Percentiles rank a stretch among this genome's conserved stretches.
Conservation (phyloP, 2,113 vertebrate species). For the Diadophis punctatus region DNA sequence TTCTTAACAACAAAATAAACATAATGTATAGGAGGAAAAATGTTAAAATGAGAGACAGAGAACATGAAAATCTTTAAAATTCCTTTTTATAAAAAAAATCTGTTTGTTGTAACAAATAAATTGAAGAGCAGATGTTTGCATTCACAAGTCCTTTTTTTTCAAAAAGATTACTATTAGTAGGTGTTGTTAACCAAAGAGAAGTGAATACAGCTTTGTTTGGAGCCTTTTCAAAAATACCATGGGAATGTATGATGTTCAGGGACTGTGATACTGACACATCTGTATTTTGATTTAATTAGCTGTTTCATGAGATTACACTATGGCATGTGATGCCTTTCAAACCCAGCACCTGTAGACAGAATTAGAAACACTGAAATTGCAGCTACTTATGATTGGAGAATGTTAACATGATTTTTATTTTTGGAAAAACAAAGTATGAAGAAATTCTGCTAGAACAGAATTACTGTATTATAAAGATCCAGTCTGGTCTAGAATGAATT, state of each 20-base stretch:
- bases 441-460: conserved; percentile 56
- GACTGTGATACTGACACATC: conserved; percentile 65
- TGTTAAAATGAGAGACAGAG: background rate
- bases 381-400: conserved; percentile 27
- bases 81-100: conserved; percentile 44
- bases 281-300: conserved; percentile 73
- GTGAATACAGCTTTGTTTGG: conserved; percentile 11
- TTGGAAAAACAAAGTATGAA: conserved; percentile 30
- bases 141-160: background rate
- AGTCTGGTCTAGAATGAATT: conserved; percentile 66
- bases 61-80: conserved; percentile 5
- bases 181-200: conserved; percentile 41
- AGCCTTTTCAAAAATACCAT: conserved; percentile 21
- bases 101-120: conserved; percentile 22
- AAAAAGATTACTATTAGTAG: conserved; percentile 50
- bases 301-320: conserved; percentile 64
- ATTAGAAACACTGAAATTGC: conserved; percentile 47
- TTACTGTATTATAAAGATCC: conserved; percentile 60
- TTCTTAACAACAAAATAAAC: background rate
- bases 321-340: conserved; percentile 56
- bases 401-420: conserved; percentile 28
- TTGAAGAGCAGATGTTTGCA: conserved; percentile 21
- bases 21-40: conserved; percentile 5
- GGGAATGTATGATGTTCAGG: conserved; percentile 61
- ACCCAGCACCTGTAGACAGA: conserved; percentile 64